These are phyloP conservation scores for Deroplatys truncata DNA, from an alignment of 2,888 invertebrate genomes.

Conservation along the genomic window DNA sequence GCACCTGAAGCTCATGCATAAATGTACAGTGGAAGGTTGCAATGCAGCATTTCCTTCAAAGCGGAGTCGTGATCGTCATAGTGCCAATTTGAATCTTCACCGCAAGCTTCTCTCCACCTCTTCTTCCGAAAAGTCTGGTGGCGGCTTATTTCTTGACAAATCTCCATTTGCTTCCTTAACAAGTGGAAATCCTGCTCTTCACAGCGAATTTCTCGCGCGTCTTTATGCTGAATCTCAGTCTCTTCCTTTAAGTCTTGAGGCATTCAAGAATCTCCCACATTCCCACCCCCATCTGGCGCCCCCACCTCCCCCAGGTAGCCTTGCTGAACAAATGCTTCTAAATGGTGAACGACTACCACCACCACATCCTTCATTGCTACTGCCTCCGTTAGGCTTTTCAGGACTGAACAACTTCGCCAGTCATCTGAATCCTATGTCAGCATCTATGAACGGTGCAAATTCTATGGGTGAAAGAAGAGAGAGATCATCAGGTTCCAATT, in stretches of 20 bases:
- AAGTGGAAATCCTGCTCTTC: constrained; percentile 53
- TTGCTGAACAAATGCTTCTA: constrained; percentile 48
- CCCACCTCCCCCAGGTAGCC: constrained; percentile 44
- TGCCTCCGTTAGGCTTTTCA: constrained; percentile 56
- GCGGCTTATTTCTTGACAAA: constrained; percentile 47
- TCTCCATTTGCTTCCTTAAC: constrained; percentile 54
- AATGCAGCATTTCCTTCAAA: constrained; percentile 93
- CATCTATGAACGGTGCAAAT: constrained; percentile 3
- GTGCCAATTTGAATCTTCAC: constrained; percentile 86
- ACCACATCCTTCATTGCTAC: constrained; percentile 40
- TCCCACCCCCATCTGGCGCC: constrained; percentile 34
- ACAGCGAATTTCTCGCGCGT: constrained; percentile 74
- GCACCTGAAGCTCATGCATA: constrained; percentile 92
- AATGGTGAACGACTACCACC: constrained; percentile 51
- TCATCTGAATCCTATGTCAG: not conserved
- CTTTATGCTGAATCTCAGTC: constrained; percentile 65
- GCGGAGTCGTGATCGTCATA: constrained; percentile 86
- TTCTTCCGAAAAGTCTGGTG: constrained; percentile 49
- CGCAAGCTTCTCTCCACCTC: constrained; percentile 78
- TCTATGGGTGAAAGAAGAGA: constrained; percentile 36
- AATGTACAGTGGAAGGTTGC: constrained; percentile 91
- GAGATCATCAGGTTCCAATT: constrained; percentile 52
- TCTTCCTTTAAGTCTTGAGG: constrained; percentile 55
- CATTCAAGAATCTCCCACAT: constrained; percentile 55
- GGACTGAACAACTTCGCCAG: constrained; percentile 45